These are phyloP conservation scores for Notamacropus eugenii DNA, from an alignment of 2,797 vertebrate species.

Conservation along the genomic window DNA sequence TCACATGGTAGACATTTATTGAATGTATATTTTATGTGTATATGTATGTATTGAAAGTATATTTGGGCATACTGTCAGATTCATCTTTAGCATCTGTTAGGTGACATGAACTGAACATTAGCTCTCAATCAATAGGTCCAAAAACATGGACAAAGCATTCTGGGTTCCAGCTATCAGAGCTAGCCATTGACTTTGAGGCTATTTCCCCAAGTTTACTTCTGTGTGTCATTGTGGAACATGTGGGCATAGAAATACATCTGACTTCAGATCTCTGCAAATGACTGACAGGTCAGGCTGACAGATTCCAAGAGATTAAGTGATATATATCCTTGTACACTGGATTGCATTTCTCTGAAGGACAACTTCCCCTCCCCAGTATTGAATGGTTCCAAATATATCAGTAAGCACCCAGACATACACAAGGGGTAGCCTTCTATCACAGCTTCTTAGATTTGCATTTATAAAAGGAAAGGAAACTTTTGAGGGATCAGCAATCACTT, in stretches of 20 bases:
- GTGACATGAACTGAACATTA: not conserved
- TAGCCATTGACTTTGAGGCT: not conserved
- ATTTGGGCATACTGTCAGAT: too few relatives aligned
- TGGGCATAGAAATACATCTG: not conserved
- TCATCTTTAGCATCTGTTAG: not conserved
- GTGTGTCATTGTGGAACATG: not conserved
- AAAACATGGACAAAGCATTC: not conserved
- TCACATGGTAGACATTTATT: too few relatives aligned
- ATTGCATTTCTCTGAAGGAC: not conserved
- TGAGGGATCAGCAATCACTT: too few relatives aligned
- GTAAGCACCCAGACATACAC: too few relatives aligned
- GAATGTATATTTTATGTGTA: too few relatives aligned
- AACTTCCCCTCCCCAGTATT: not conserved
- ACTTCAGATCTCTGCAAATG: conserved; percentile 4
- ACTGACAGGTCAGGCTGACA: not conserved
- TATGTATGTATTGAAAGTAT: too few relatives aligned
- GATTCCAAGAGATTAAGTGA: not conserved
- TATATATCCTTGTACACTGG: not conserved
- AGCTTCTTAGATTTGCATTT: too few relatives aligned
- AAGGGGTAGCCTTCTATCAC: too few relatives aligned
- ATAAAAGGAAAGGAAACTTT: too few relatives aligned
- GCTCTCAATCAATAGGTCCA: not conserved
- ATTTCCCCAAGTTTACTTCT: not conserved
- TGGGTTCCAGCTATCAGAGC: not conserved
- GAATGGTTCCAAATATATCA: not conserved